These are phyloP conservation scores for Turritopsis dohrnii DNA, from an alignment of 30 jellyfish, hydroid and myxozoan species.

Conservation along the genomic window DNA sequence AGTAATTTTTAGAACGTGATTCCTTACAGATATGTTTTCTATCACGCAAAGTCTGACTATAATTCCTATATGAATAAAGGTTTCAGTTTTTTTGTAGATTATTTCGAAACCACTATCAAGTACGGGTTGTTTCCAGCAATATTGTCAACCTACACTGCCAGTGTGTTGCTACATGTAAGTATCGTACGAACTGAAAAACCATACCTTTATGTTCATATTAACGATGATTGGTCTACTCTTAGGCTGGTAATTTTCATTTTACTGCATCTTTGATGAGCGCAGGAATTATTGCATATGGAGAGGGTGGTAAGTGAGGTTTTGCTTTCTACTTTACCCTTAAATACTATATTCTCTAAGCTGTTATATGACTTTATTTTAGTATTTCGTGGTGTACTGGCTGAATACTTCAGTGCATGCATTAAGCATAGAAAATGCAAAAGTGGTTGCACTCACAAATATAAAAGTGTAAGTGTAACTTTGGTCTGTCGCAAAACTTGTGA, in stretches of 20 bases:
- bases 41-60: background rate
- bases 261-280: background rate
- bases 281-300: background rate
- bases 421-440: background rate
- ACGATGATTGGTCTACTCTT: no score
- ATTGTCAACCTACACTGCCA: background rate
- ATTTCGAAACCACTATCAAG: background rate
- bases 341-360: no score
- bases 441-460: background rate
- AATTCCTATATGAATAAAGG: background rate
- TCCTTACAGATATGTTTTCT: no score
- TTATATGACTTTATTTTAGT: background rate
- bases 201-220: no score
- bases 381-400: background rate
- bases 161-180: background rate
- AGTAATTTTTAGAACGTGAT: no score
- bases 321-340: no score
- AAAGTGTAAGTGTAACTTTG: background rate
- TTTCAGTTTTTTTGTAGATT: background rate
- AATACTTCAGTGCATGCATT: background rate
- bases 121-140: background rate
- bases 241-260: background rate
- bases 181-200: background rate
- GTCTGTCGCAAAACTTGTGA: no score
- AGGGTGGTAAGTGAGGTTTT: background rate